These are phyloP conservation scores for Ganaspis sp. DNA, from an alignment of 1,140 invertebrate species.

Conservation along the genomic window DNA sequence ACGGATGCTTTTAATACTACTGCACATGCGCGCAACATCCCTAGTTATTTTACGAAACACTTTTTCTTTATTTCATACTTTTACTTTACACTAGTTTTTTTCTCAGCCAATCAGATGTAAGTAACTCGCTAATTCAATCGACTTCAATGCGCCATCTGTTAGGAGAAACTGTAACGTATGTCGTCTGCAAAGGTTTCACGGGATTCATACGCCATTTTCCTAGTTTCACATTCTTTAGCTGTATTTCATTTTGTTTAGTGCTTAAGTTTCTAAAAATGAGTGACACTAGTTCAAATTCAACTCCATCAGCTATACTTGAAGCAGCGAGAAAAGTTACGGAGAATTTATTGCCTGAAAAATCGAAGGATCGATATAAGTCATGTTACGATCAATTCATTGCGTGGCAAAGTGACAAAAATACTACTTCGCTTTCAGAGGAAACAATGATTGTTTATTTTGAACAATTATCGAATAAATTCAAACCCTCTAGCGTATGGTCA, in stretches of 20 bases:
- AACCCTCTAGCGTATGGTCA: constrained; percentile 15
- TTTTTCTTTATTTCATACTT: background rate
- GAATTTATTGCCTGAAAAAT: constrained; percentile 21
- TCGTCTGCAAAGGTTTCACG: no score
- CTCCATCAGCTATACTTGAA: background rate
- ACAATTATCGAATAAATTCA: constrained; percentile 3
- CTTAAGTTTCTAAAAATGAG: background rate
- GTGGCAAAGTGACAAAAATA: constrained; percentile 24
- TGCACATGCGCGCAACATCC: no score
- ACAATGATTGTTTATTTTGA: constrained; percentile 28
- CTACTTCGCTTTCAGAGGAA: background rate
- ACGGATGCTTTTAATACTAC: background rate
- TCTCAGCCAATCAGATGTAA: background rate
- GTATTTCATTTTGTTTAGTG: background rate
- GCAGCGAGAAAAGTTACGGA: background rate
- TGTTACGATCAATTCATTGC: background rate
- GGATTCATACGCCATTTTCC: background rate
- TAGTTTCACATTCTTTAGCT: background rate
- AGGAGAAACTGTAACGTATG: no score
- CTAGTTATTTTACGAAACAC: no score
- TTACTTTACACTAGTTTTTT: background rate
- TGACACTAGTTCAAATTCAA: background rate
- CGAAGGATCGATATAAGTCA: constrained; percentile 11
- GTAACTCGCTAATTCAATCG: background rate
- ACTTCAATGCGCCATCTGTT: no score